These are phyloP conservation scores for Crotalus helleri DNA, from an alignment of 2,113 vertebrate genomes.

Conservation along the genomic window DNA sequence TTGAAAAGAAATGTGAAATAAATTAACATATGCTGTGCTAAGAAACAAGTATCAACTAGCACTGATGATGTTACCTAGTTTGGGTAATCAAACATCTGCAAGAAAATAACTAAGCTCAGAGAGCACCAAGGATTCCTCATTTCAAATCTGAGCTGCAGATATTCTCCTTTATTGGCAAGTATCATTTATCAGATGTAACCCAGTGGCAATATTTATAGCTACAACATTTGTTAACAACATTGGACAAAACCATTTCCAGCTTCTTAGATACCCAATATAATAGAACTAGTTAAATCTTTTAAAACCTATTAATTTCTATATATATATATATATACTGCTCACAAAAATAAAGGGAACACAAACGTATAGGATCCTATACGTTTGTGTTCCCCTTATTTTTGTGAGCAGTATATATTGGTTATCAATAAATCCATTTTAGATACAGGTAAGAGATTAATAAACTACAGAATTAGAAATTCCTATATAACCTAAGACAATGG, in stretches of 20 bases:
- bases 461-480: too few relatives aligned
- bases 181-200: neutral
- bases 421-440: too few relatives aligned
- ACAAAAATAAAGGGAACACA: too few relatives aligned
- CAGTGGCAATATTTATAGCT: neutral
- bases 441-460: too few relatives aligned
- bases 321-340: too few relatives aligned
- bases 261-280: neutral
- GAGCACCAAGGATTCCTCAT: neutral
- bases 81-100: neutral
- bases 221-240: neutral
- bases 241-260: neutral
- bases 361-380: too few relatives aligned
- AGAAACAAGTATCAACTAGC: neutral
- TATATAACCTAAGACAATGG: too few relatives aligned
- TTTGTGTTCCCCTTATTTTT: too few relatives aligned
- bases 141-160: neutral
- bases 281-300: neutral
- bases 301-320: neutral
- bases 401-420: too few relatives aligned
- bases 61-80: neutral
- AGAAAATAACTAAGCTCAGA: neutral
- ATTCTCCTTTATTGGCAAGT: neutral
- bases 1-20: neutral
- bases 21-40: neutral